Evolutionary conservation across 53 echinoderm and acorn worm genomes (phyloP).

Genomic region (Actinopyga echinites): DNA sequence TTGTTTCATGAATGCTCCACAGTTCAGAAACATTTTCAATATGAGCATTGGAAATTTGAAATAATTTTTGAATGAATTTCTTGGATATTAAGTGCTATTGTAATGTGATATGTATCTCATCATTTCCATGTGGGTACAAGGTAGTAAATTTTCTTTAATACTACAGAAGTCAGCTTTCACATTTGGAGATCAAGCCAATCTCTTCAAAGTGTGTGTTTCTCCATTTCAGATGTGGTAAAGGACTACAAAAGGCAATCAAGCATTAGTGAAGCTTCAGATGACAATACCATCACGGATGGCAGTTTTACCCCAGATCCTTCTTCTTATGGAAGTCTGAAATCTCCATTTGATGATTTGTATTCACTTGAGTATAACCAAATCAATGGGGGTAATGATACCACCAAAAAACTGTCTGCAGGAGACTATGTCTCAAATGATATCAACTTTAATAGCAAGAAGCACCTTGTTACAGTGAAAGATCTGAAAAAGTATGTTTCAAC

Average conservation of each 20-base stretch:
- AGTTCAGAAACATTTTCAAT: too few relatives aligned
- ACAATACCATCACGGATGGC: conserved; percentile 6
- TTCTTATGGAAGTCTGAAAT: conserved; percentile 3
- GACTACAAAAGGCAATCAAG: conserved; percentile 1
- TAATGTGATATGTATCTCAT: too few relatives aligned
- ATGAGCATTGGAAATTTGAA: too few relatives aligned
- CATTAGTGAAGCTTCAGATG: neutral
- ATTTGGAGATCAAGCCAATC: too few relatives aligned
- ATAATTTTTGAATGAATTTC: too few relatives aligned
- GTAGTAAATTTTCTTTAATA: too few relatives aligned
- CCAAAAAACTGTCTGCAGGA: neutral
- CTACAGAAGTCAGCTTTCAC: too few relatives aligned
- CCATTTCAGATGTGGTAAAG: conserved; percentile 7
- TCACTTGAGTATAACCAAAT: conserved; percentile 26
- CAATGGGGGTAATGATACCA: neutral
- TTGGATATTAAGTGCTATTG: too few relatives aligned
- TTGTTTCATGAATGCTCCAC: too few relatives aligned
- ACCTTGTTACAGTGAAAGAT: neutral
- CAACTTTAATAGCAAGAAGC: conserved; percentile 16
- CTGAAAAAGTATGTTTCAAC: conserved; percentile 1
- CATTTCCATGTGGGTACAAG: too few relatives aligned
- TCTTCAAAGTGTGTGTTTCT: too few relatives aligned
- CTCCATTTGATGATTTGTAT: conserved; percentile 2
- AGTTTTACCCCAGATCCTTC: neutral
- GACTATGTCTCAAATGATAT: neutral